Evolutionary conservation across 2,888 invertebrate genomes (phyloP), one percentile per base, ranked within the genome.

Genomic region (Gonocerus acuteangulatus): DNA sequence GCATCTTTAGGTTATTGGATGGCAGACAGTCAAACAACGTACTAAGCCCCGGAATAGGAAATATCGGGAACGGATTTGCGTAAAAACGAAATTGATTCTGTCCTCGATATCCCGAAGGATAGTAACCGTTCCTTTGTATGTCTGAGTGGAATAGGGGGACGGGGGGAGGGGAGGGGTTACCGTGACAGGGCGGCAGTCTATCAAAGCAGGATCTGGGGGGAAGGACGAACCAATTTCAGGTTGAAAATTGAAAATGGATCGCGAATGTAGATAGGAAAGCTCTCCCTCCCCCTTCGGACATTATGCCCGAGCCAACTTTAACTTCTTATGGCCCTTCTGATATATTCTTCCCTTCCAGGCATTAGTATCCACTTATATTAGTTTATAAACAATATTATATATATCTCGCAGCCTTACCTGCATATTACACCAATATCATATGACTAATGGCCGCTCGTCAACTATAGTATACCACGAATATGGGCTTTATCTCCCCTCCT

Each of bases 211-310:
- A 65, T 65, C 65, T 65, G 60, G 23, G 62, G 62, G 49, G 51
- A 58, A 60, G 64, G 64, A 62, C 62, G 65, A 68, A 66, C 66
- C 68, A 68, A 68, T 68, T 68, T 68, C 68, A 67, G 67, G 66
- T 68, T 68, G 68, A 68, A 68, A 67, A 68, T 68, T 68, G 68
- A 68, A 68, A 68, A 68, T 67, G 68, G 68, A 68, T 68, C 68
- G 64, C 63, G 66, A 65, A 66, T 67, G 64, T 62, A 67, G 67
- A 67, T 67, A 67, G 65, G 64, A 42, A 56, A 23, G 61, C 58
- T 48, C 48, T 48, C 51, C 39, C 23, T 27, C 61, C 18, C 58
- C 47, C n/a, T n/a, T 61, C 60, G 65, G 65, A 65, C 65, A 65
- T 65, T 65, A 62, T 61, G 62, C 58, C 62, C 60, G 19, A 42